Conservation (phyloP, 2,113 vertebrate genomes). For the Pomatostomus ruficeps region DNA sequence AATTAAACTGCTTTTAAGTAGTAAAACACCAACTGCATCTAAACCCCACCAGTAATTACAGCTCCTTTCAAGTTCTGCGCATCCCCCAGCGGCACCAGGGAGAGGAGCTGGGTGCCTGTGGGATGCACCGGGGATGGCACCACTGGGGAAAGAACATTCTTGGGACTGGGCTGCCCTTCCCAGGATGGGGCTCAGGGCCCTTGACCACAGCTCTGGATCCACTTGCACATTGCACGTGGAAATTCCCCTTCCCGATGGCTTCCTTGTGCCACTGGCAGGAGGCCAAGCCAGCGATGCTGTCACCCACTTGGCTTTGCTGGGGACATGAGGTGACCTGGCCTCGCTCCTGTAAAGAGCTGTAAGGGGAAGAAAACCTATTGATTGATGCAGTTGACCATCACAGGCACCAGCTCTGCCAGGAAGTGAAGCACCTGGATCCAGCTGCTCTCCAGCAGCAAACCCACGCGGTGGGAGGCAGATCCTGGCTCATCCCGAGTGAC, state of each 20-base stretch:
- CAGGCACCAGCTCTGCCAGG: not conserved
- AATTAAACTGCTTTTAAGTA: not conserved
- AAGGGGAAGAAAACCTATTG: not conserved
- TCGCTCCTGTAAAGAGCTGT: not conserved
- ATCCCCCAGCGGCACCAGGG: not conserved
- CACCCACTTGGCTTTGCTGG: not conserved
- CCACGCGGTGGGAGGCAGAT: not conserved
- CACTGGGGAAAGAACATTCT: fast-evolving
- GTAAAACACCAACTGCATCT: not conserved
- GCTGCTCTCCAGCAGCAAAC: not conserved
- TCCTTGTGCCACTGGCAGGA: not conserved
- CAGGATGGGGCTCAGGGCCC: not conserved
- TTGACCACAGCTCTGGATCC: not conserved
- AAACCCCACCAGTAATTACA: not conserved
- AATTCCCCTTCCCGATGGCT: fast-evolving
- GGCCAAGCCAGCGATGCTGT: fast-evolving
- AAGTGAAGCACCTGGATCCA: not conserved
- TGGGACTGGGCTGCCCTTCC: not conserved
- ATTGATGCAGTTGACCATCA: fast-evolving
- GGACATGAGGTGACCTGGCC: not conserved
- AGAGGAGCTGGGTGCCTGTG: fast-evolving
- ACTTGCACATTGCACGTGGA: fast-evolving
- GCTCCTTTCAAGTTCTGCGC: not conserved
- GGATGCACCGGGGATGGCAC: fast-evolving
- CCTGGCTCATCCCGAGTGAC: fast-evolving